Percentiles rank a stretch among this genome's conserved stretches.
Evolutionary conservation across 1,140 invertebrate species (phyloP).

Genomic region (Globodera rostochiensis): DNA sequence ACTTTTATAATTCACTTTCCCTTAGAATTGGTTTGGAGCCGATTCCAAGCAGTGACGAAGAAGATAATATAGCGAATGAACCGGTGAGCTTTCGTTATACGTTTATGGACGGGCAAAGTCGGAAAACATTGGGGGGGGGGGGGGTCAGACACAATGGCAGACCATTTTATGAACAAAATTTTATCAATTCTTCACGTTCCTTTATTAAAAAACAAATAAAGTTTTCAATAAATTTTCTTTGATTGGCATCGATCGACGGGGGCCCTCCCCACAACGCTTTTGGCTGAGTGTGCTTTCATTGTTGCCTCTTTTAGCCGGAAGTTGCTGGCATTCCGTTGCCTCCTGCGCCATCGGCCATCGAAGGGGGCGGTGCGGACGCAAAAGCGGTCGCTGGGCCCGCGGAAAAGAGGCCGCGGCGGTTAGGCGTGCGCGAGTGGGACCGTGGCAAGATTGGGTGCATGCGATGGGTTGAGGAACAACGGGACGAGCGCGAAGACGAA

Average conservation of each 20-base stretch:
- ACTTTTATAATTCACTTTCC: neutral
- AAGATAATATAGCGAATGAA: neutral
- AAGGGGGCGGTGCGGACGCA: constrained; percentile 1
- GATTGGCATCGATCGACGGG: no score
- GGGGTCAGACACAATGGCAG: no score
- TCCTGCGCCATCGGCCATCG: neutral
- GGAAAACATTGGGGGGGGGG: no score
- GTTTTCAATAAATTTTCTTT: no score
- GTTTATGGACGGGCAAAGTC: no score
- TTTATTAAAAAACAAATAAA: no score
- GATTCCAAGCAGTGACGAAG: constrained; percentile 28
- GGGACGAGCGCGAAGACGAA: constrained; percentile 53
- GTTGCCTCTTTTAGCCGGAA: constrained; percentile 15
- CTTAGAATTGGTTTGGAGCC: constrained; percentile 31
- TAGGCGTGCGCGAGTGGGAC: constrained; percentile 49
- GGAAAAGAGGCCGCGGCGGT: constrained; percentile 32
- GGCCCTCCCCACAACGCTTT: neutral
- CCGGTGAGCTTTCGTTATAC: no score
- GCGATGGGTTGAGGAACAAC: constrained; percentile 41
- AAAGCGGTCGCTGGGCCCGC: constrained; percentile 13
- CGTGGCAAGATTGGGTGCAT: constrained; percentile 41
- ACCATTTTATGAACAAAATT: no score
- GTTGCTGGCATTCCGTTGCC: constrained; percentile 47
- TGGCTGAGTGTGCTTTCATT: neutral
- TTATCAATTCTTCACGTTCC: no score